Percentiles rank a stretch among this genome's conserved stretches.
phyloP scores from a whole-genome alignment of 2,888 invertebrate species.

The Lasius platythorax region DNA sequence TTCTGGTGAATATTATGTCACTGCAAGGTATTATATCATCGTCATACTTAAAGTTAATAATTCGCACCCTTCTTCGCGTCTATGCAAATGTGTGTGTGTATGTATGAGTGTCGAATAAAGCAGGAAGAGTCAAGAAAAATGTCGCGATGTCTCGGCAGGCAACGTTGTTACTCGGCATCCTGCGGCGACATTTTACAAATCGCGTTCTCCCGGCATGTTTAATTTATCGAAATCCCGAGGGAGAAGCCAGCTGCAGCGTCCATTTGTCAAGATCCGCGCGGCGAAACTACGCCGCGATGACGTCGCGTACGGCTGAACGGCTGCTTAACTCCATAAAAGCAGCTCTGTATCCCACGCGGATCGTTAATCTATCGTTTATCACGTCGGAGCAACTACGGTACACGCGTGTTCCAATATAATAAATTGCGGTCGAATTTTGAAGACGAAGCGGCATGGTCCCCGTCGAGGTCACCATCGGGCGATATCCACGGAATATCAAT shows the following conservation, averaged over 20 bases:
- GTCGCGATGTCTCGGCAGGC: slow-evolving; percentile 34
- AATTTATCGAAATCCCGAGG: slow-evolving; percentile 62
- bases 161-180: slow-evolving; percentile 23
- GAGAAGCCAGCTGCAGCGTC: slow-evolving; percentile 42
- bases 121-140: slow-evolving; percentile 50
- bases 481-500: slow-evolving; percentile 11
- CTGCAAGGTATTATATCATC: neutral
- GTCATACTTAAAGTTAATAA: slow-evolving; percentile 15
- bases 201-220: slow-evolving; percentile 55
- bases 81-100: neutral
- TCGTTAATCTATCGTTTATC: slow-evolving; percentile 49
- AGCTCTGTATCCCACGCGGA: slow-evolving; percentile 36
- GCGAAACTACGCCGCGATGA: slow-evolving; percentile 22
- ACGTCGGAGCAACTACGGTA: neutral
- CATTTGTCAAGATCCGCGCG: slow-evolving; percentile 52
- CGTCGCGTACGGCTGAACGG: slow-evolving; percentile 33
- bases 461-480: neutral
- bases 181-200: slow-evolving; percentile 62
- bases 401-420: neutral
- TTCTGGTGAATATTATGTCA: neutral
- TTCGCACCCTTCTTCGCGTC: neutral
- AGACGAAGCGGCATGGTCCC: neutral
- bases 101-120: neutral
- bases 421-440: neutral
- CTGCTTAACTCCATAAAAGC: slow-evolving; percentile 48